Conservation (phyloP, 1,140 invertebrate genomes). For the Ips nitidus region DNA sequence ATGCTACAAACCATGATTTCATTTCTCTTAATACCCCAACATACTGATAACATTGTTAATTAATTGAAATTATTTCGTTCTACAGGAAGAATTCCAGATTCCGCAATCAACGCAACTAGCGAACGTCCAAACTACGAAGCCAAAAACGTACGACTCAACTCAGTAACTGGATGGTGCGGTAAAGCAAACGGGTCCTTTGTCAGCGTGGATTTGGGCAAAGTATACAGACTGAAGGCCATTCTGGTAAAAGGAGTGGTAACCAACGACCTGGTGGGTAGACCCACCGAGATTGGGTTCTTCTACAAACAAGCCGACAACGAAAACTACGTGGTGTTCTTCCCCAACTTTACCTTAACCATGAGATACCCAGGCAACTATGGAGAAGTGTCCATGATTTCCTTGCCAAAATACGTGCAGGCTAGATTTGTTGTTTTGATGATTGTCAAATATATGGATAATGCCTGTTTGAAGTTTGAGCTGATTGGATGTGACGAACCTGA, state of each 20-base stretch:
- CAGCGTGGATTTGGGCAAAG: conserved; percentile 88
- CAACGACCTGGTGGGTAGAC: conserved; percentile 90
- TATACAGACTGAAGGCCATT: conserved; percentile 88
- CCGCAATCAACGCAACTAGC: conserved; percentile 94
- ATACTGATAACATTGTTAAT: too few relatives aligned
- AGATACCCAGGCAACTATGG: conserved; percentile 92
- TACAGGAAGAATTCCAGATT: conserved; percentile 74
- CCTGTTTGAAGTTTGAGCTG: conserved; percentile 93
- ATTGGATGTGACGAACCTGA: conserved; percentile 91
- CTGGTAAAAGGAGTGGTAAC: conserved; percentile 92
- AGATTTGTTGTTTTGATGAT: conserved; percentile 92
- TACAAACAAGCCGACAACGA: conserved; percentile 92
- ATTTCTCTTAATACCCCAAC: too few relatives aligned
- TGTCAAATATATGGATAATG: conserved; percentile 94
- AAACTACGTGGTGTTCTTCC: conserved; percentile 95
- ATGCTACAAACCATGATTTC: too few relatives aligned
- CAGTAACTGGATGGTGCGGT: conserved; percentile 93
- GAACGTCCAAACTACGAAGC: conserved; percentile 91
- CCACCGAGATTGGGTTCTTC: conserved; percentile 95
- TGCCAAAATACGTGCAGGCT: conserved; percentile 91
- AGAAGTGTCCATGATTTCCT: conserved; percentile 91
- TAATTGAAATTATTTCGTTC: not conserved
- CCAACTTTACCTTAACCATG: conserved; percentile 92
- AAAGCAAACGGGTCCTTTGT: conserved; percentile 95
- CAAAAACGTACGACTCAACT: conserved; percentile 85